Evolutionary conservation across 2,888 invertebrate species (phyloP).

Genomic region (Lomographa bimaculata): DNA sequence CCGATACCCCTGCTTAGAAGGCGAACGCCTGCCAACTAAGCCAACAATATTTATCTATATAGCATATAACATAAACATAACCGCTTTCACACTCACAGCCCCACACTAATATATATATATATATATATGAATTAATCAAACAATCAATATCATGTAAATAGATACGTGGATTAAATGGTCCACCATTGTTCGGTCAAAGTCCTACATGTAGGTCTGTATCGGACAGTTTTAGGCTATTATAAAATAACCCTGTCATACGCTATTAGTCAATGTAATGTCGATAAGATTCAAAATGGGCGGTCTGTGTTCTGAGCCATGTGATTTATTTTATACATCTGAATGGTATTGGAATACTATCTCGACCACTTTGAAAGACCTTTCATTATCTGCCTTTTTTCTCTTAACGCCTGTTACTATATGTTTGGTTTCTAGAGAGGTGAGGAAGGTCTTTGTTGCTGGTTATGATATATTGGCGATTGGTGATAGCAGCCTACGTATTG

Average conservation of each 20-base stretch:
- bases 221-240: constrained; percentile 62
- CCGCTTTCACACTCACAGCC: no score
- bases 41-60: no score
- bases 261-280: constrained; percentile 79
- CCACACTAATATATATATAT: no score
- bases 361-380: constrained; percentile 38
- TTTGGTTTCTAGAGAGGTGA: constrained; percentile 14
- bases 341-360: constrained; percentile 49
- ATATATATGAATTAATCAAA: no score
- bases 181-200: no score
- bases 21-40: no score
- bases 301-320: constrained; percentile 62
- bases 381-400: constrained; percentile 3
- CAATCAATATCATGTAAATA: no score
- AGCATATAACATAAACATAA: no score
- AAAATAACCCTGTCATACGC: constrained; percentile 68
- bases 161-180: no score
- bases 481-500: constrained; percentile 56
- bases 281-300: constrained; percentile 76
- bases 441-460: constrained; percentile 42
- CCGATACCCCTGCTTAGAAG: no score
- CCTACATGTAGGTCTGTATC: constrained; percentile 45
- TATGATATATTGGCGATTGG: constrained; percentile 56
- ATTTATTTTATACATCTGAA: constrained; percentile 68
- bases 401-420: no score